Conservation (phyloP, 2,113 vertebrate genomes). For the Microtus oregoni region DNA sequence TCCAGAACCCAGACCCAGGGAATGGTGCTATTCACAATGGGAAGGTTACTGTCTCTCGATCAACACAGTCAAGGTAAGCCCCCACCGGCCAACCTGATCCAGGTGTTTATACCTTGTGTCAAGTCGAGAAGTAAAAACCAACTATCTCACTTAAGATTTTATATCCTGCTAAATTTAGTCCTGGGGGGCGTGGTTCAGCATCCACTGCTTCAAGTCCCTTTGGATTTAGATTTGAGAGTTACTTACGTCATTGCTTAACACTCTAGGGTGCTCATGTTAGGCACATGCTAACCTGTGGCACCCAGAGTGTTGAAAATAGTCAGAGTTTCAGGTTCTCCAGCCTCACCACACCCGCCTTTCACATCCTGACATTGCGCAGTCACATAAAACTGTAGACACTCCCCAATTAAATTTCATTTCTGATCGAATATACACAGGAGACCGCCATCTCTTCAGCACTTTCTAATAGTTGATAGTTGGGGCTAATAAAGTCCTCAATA, state of each 20-base stretch:
- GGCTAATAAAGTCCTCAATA: neutral
- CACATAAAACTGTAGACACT: slow-evolving; percentile 7
- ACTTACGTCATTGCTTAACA: neutral
- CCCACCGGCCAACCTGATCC: neutral
- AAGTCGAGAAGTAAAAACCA: neutral
- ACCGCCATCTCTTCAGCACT: neutral
- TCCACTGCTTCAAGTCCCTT: neutral
- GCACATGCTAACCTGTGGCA: neutral
- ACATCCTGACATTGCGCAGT: neutral
- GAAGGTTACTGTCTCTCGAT: neutral
- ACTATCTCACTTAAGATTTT: neutral
- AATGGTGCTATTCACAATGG: neutral
- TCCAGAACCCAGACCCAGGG: neutral
- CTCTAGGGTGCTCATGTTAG: neutral
- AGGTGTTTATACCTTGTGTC: neutral
- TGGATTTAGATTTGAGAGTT: slow-evolving; percentile 24
- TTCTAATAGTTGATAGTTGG: slow-evolving; percentile 36
- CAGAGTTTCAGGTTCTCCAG: neutral
- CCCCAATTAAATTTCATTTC: slow-evolving; percentile 20
- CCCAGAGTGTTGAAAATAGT: neutral
- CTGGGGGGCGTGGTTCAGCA: slow-evolving; percentile 22
- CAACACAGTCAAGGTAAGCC: too few relatives aligned
- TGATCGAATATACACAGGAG: slow-evolving; percentile 13
- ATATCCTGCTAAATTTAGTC: neutral
- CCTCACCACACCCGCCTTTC: neutral